Base-by-base conservation (phyloP, 2,113 vertebrate genomes). In the Trogon surrucura region DNA sequence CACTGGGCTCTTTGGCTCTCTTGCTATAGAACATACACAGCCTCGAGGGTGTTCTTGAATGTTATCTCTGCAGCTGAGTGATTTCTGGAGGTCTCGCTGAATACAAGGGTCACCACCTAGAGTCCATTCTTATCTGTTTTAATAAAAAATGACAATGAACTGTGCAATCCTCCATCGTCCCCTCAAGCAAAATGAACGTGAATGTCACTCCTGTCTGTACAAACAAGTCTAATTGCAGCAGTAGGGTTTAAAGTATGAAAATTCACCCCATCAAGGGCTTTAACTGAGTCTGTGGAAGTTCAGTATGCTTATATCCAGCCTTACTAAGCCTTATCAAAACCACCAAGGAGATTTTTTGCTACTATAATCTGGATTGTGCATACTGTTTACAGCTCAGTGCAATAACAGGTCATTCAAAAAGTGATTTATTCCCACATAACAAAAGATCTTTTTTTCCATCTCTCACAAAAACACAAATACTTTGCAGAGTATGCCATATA, bases 71-170 rank as follows among this genome's bases (percentile, higher is more conserved):
- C 91, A 97, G 95, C 92, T 96, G 94, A 95, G 81, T 85, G 91
- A 96, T 96, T 98, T 96, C 97, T 97, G 94, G 96, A 97, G 91
- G 95, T 97, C 94, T 97, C 75, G 69, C 82, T 95, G 94, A 97
- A 96, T 95, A 92, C 86, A 97, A 97, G 96, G 97, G 96, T 97
- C 98, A 97, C 92, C 98, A 97, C 97, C 96, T 95, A 85, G 75
- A 96, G 95, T 94, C 80, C 90, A 74, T 97, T 97, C 95, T 97
- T 98, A 98, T 96, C 97, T 96, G 73, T 85, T 98, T 95, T 97
- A 98, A 97, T 97, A 97, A 97, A 97, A 97, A 98, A 97, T 96
- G 88, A 96, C 95, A 97, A 95, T 93, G 95, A 98, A 97, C 97
- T 95, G 73, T 95, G 85, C 78, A 97, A 88, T 71, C 70, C 58